These are phyloP conservation scores for Ditula angustiorana DNA, from an alignment of 2,888 invertebrate species.

Conservation along the genomic window DNA sequence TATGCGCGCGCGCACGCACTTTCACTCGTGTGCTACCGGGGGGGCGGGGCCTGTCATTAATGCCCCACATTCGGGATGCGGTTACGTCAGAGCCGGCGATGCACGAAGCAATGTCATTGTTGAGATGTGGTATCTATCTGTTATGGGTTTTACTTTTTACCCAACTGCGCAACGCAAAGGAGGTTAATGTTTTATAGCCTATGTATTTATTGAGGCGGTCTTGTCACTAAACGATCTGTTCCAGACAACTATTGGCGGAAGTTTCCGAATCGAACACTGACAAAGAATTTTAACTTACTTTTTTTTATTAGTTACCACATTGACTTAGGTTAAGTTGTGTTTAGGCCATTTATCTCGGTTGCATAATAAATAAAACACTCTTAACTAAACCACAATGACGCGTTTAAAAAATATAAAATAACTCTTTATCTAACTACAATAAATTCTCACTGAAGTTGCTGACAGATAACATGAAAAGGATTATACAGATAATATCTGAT, in stretches of 20 bases:
- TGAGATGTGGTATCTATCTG: neutral
- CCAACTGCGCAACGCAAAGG: too few relatives aligned
- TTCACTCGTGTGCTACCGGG: constrained; percentile 34
- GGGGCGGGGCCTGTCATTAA: constrained; percentile 38
- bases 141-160: too few relatives aligned
- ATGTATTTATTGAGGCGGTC: too few relatives aligned
- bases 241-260: too few relatives aligned
- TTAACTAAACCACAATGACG: neutral
- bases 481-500: constrained; percentile 16
- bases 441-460: constrained; percentile 15
- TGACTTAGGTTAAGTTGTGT: neutral
- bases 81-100: constrained; percentile 70
- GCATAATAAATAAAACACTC: neutral
- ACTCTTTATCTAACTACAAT: constrained; percentile 24
- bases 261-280: too few relatives aligned
- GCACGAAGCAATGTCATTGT: constrained; percentile 53
- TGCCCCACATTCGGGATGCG: constrained; percentile 76
- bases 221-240: too few relatives aligned
- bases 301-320: neutral
- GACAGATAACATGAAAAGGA: constrained; percentile 24
- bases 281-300: too few relatives aligned
- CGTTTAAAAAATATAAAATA: neutral
- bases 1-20: constrained; percentile 23
- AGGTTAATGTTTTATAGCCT: too few relatives aligned
- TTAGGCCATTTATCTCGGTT: too few relatives aligned